Percentiles rank a stretch among this genome's conserved stretches.
These are phyloP conservation scores for Atlantisia rogersi DNA, from an alignment of 2,113 vertebrate species.

Conservation along the genomic window DNA sequence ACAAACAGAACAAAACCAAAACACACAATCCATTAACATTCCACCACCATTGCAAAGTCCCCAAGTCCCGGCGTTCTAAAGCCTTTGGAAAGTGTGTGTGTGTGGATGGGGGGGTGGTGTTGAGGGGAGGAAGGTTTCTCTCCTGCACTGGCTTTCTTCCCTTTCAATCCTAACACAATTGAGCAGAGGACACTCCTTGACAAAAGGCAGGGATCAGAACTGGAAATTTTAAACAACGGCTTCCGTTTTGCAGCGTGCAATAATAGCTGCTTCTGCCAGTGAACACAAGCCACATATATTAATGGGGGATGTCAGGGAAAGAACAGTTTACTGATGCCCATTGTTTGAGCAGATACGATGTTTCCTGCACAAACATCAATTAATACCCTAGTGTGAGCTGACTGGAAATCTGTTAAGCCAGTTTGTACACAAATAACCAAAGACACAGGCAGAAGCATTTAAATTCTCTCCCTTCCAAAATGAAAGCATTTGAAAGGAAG, in stretches of 20 bases:
- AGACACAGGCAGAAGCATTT: not conserved
- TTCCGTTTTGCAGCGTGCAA: slow-evolving; percentile 9
- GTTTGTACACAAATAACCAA: slow-evolving; percentile 43
- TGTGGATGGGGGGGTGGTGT: too few relatives aligned
- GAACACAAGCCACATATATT: not conserved
- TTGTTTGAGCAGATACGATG: slow-evolving; percentile 21
- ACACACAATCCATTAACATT: slow-evolving; percentile 60
- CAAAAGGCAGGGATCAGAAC: not conserved
- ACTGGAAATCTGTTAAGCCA: slow-evolving; percentile 54
- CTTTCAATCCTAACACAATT: not conserved
- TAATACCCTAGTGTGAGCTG: not conserved
- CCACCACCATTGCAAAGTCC: not conserved
- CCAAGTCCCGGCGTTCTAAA: not conserved
- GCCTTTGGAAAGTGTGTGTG: not conserved
- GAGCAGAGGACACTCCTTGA: not conserved
- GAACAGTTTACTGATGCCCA: not conserved
- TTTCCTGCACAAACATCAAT: slow-evolving; percentile 51
- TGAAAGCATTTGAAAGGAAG: not conserved
- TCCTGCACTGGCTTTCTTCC: not conserved
- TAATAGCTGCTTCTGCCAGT: not conserved
- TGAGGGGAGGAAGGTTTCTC: not conserved
- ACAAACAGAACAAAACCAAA: slow-evolving; percentile 65
- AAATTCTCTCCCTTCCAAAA: slow-evolving; percentile 5
- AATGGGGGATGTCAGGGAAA: slow-evolving; percentile 18
- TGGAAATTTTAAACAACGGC: not conserved